phyloP scores from a whole-genome alignment of 2,888 invertebrate species.

The Dryobotodes eremita region DNA sequence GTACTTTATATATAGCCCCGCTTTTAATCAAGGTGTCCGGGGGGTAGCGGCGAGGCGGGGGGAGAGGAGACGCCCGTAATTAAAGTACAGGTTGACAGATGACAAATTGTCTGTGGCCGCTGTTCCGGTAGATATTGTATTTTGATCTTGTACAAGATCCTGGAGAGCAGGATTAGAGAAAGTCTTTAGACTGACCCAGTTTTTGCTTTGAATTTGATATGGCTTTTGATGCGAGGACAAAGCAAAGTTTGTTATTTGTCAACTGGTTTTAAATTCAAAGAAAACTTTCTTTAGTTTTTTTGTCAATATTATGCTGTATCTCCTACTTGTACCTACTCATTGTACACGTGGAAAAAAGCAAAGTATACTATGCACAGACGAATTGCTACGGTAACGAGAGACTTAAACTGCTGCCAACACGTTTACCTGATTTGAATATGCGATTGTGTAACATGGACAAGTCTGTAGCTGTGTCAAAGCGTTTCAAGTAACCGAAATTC shows the following conservation, averaged over 20 bases:
- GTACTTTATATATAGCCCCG: slow-evolving; percentile 79
- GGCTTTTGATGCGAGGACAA: slow-evolving; percentile 44
- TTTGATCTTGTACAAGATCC: slow-evolving; percentile 67
- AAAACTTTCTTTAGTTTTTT: not conserved
- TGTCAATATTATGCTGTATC: not conserved
- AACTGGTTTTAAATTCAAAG: slow-evolving; percentile 28
- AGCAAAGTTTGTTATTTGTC: slow-evolving; percentile 9
- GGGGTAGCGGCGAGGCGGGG: slow-evolving; percentile 56
- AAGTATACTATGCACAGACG: not conserved
- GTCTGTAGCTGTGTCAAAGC: not conserved
- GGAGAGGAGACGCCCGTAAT: slow-evolving; percentile 75
- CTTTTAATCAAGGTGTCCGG: slow-evolving; percentile 87
- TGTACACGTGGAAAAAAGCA: not conserved
- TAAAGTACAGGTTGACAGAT: slow-evolving; percentile 87
- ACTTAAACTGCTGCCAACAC: not conserved
- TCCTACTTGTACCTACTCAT: not conserved
- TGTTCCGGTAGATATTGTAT: slow-evolving; percentile 74
- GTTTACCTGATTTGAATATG: not conserved
- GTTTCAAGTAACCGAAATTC: not conserved
- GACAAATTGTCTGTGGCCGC: slow-evolving; percentile 83
- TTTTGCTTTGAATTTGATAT: slow-evolving; percentile 35
- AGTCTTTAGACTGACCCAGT: slow-evolving; percentile 27
- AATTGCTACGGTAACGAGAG: not conserved
- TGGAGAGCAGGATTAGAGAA: slow-evolving; percentile 34
- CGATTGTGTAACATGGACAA: not conserved